Percentiles rank a stretch among this genome's conserved stretches.
Evolutionary conservation across 92 coral and sea anemone genomes (phyloP).

Genomic region (Zoanthus sansibaricus): DNA sequence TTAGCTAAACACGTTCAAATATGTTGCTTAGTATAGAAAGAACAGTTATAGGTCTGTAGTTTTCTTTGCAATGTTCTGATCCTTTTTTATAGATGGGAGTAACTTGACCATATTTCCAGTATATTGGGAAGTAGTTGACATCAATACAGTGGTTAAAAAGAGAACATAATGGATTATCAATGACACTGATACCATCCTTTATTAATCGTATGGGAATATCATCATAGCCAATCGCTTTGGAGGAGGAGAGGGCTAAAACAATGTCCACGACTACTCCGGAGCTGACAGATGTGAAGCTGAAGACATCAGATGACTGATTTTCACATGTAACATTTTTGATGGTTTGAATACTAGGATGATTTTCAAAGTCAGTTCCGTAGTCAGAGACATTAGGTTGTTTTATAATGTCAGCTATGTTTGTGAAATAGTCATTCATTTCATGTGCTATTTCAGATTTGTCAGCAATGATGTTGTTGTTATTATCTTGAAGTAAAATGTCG

Average conservation of each 20-base stretch:
- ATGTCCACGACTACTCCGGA: constrained; percentile 21
- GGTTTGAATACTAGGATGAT: constrained; percentile 8
- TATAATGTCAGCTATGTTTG: neutral
- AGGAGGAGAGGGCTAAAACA: constrained; percentile 18
- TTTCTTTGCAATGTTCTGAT: constrained; percentile 48
- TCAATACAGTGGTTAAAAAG: constrained; percentile 44
- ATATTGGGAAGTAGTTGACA: constrained; percentile 38
- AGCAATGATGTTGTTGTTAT: constrained; percentile 13
- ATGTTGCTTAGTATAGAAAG: constrained; percentile 6
- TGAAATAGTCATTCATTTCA: neutral
- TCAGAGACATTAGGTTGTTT: neutral
- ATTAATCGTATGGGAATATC: constrained; percentile 51
- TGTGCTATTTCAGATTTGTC: constrained; percentile 1
- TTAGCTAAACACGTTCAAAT: constrained; percentile 30
- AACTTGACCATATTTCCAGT: constrained; percentile 59
- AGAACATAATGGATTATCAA: constrained; percentile 36
- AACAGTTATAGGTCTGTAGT: constrained; percentile 63
- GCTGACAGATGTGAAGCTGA: constrained; percentile 9
- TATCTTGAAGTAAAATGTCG: constrained; percentile 7
- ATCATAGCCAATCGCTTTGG: constrained; percentile 50
- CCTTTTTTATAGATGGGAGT: constrained; percentile 50
- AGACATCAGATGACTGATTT: constrained; percentile 7
- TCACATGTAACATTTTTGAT: constrained; percentile 17
- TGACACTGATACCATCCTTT: constrained; percentile 46
- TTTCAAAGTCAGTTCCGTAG: neutral